phyloP scores from a whole-genome alignment of 2,888 invertebrate genomes.

The Drosophila tripunctata region DNA sequence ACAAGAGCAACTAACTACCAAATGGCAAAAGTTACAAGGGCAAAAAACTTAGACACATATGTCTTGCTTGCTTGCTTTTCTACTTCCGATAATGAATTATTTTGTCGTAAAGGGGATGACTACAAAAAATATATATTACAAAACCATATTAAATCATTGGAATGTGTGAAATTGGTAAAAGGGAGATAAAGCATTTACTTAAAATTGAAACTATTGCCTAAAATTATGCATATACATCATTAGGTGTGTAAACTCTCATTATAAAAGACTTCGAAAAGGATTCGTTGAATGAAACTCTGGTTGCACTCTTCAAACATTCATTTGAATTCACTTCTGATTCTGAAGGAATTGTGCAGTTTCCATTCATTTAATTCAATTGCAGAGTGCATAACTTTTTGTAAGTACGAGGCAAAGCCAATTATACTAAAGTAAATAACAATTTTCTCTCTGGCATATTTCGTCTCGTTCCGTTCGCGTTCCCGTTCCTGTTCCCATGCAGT shows the following conservation, averaged over 20 bases:
- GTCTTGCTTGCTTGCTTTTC: slow-evolving; percentile 23
- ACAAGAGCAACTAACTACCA: slow-evolving; percentile 17
- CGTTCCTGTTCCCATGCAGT: slow-evolving; percentile 46
- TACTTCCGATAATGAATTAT: slow-evolving; percentile 45
- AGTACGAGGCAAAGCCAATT: slow-evolving; percentile 62
- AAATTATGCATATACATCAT: too few relatives aligned
- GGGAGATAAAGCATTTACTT: neutral
- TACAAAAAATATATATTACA: neutral
- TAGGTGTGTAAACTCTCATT: too few relatives aligned
- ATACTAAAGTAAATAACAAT: slow-evolving; percentile 74
- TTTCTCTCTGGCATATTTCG: slow-evolving; percentile 26
- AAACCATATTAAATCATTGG: neutral
- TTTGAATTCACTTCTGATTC: slow-evolving; percentile 16
- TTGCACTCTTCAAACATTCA: slow-evolving; percentile 5
- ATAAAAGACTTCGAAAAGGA: too few relatives aligned
- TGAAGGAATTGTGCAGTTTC: slow-evolving; percentile 7
- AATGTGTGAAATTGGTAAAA: neutral
- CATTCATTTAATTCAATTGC: slow-evolving; percentile 64
- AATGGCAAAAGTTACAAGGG: slow-evolving; percentile 51
- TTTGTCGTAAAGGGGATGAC: neutral
- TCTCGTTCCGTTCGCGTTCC: slow-evolving; percentile 9
- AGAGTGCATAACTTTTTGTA: slow-evolving; percentile 52
- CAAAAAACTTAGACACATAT: slow-evolving; percentile 41
- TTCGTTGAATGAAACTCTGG: too few relatives aligned
- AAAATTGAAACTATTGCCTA: neutral